These are phyloP conservation scores for Selene dorsalis DNA, from an alignment of 2,797 vertebrate species.

Conservation along the genomic window DNA sequence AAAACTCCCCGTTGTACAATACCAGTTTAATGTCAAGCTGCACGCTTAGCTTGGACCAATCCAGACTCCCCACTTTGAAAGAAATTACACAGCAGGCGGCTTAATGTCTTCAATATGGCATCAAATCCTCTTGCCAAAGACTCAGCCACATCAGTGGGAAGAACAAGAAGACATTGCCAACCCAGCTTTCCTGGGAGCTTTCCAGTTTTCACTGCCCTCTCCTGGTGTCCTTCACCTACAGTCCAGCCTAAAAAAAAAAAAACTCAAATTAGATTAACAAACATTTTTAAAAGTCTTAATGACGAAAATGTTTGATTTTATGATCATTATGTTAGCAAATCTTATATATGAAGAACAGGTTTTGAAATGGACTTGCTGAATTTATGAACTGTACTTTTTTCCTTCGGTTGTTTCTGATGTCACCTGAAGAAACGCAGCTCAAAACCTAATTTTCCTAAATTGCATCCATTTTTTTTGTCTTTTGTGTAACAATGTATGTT, in stretches of 20 bases:
- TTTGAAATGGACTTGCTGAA: background rate
- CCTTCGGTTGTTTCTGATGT: background rate
- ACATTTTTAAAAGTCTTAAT: background rate
- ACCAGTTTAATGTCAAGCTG: constrained; percentile 15
- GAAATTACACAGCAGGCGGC: constrained; percentile 39
- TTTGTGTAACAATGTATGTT: background rate
- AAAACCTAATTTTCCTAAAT: background rate
- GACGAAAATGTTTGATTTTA: background rate
- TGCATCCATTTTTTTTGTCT: background rate
- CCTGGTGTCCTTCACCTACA: constrained; percentile 19
- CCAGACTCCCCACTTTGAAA: constrained; percentile 32
- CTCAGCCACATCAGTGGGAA: constrained; percentile 38
- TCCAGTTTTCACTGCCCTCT: constrained; percentile 41
- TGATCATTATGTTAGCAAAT: background rate
- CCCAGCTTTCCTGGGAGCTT: constrained; percentile 24
- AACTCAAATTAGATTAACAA: background rate
- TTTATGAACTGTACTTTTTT: background rate
- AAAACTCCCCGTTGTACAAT: background rate
- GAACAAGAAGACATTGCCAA: constrained; percentile 12
- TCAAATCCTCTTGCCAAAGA: constrained; percentile 42
- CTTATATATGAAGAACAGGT: background rate
- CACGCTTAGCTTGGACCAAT: constrained; percentile 7
- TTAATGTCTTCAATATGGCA: constrained; percentile 59
- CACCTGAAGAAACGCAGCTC: background rate
- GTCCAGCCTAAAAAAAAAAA: constrained; percentile 8